These are phyloP conservation scores for Amazonetta brasiliensis DNA, from an alignment of 2,797 vertebrate genomes.

Conservation along the genomic window DNA sequence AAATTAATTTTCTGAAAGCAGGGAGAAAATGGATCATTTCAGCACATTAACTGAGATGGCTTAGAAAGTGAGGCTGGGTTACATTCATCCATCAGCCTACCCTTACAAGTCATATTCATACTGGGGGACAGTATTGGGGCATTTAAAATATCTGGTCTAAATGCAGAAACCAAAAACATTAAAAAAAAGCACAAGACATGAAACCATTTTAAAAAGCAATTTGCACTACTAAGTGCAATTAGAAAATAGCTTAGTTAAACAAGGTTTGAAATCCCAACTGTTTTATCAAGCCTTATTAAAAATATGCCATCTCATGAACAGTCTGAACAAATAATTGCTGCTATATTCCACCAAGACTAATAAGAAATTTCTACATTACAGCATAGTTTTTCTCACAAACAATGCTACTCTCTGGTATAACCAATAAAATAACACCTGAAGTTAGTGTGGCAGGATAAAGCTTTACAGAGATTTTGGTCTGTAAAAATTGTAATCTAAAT, in stretches of 20 bases:
- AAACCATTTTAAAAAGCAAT: neutral
- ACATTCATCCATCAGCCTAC: neutral
- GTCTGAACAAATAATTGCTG: neutral
- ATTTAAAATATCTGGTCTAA: neutral
- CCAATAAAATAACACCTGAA: neutral
- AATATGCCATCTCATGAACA: neutral
- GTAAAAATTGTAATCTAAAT: neutral
- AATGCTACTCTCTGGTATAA: neutral
- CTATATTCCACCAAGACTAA: neutral
- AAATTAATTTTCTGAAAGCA: constrained; percentile 53
- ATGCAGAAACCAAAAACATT: neutral
- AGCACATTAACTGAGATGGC: constrained; percentile 1
- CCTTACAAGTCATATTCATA: neutral
- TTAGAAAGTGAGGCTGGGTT: constrained; percentile 10
- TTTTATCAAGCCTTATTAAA: neutral
- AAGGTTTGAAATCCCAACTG: neutral
- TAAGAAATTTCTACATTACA: neutral
- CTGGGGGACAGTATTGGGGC: neutral
- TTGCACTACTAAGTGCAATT: neutral
- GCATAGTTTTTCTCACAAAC: neutral
- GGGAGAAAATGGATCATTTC: constrained; percentile 50
- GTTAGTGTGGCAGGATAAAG: neutral
- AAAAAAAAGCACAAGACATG: neutral
- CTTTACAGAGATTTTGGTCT: neutral
- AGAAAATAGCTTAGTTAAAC: neutral